These are phyloP conservation scores for Sebastes fasciatus DNA, from an alignment of 2,113 vertebrate species.

Conservation along the genomic window DNA sequence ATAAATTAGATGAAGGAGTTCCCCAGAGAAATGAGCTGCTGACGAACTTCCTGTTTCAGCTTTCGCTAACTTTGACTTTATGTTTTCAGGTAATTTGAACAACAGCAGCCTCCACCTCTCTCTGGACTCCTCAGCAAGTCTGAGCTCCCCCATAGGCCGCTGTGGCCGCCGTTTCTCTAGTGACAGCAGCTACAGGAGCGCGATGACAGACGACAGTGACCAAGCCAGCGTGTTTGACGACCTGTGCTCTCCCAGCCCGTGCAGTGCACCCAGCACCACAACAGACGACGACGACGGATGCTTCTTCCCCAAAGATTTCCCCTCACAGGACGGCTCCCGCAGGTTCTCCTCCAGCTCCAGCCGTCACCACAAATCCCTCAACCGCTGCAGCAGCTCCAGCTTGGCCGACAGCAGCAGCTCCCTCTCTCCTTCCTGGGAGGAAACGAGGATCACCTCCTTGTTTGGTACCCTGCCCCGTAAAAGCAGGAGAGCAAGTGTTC, in stretches of 20 bases:
- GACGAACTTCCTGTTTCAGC: conserved; percentile 41
- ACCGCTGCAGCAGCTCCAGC: conserved; percentile 88
- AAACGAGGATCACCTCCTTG: conserved; percentile 70
- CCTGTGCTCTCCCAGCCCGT: conserved; percentile 72
- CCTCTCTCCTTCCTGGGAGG: conserved; percentile 88
- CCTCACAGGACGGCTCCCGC: background rate
- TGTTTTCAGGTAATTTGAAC: conserved; percentile 82
- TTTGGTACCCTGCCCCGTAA: conserved; percentile 94
- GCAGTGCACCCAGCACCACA: conserved; percentile 82
- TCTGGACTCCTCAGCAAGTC: conserved; percentile 71
- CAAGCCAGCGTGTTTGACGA: conserved; percentile 86
- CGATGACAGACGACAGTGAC: conserved; percentile 89
- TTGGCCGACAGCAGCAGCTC: conserved; percentile 85
- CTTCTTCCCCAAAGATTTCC: conserved; percentile 82
- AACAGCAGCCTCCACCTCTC: conserved; percentile 63
- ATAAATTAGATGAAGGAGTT: conserved; percentile 38
- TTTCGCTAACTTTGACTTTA: conserved; percentile 5
- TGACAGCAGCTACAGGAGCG: conserved; percentile 91
- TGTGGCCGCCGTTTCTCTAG: conserved; percentile 87
- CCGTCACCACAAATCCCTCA: conserved; percentile 61
- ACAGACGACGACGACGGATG: conserved; percentile 79
- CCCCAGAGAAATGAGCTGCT: conserved; percentile 52
- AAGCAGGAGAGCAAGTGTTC: conserved; percentile 83
- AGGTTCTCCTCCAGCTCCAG: conserved; percentile 78
- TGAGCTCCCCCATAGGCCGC: conserved; percentile 19